Conservation (phyloP, 2,113 vertebrate species). For the Pampusana beccarii region DNA sequence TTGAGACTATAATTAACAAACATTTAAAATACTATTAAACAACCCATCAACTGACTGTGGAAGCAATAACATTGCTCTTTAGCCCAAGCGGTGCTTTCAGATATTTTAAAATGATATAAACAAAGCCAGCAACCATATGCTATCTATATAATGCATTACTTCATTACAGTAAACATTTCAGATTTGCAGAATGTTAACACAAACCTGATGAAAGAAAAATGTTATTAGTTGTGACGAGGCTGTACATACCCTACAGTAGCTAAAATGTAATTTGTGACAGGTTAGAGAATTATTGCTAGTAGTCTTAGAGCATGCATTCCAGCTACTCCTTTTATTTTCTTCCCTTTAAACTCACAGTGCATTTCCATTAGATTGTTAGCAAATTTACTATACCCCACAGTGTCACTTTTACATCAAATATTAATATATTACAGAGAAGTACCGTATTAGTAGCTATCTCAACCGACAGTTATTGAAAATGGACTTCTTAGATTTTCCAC, state of each 20-base stretch:
- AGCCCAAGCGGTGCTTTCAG: constrained; percentile 82
- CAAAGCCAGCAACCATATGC: constrained; percentile 85
- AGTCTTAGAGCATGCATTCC: constrained; percentile 55
- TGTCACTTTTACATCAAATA: constrained; percentile 60
- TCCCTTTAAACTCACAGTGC: constrained; percentile 48
- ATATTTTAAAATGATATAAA: constrained; percentile 82
- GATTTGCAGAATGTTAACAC: constrained; percentile 86
- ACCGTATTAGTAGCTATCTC: neutral
- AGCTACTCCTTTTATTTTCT: constrained; percentile 64
- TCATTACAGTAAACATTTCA: constrained; percentile 85
- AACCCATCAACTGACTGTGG: constrained; percentile 74
- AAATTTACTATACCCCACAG: constrained; percentile 46
- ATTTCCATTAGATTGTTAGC: constrained; percentile 28
- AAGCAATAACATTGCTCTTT: constrained; percentile 80
- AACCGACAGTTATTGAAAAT: constrained; percentile 28
- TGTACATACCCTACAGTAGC: constrained; percentile 81
- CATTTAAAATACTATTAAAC: constrained; percentile 89
- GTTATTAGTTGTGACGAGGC: constrained; percentile 88
- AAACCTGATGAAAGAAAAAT: constrained; percentile 84
- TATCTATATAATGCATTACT: constrained; percentile 84
- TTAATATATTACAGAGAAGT: constrained; percentile 29
- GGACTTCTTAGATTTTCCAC: constrained; percentile 10
- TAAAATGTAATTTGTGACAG: constrained; percentile 88
- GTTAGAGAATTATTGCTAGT: constrained; percentile 71
- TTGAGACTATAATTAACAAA: constrained; percentile 88